Conservation (phyloP, 2,797 vertebrate species). For the Macrochelys suwanniensis region DNA sequence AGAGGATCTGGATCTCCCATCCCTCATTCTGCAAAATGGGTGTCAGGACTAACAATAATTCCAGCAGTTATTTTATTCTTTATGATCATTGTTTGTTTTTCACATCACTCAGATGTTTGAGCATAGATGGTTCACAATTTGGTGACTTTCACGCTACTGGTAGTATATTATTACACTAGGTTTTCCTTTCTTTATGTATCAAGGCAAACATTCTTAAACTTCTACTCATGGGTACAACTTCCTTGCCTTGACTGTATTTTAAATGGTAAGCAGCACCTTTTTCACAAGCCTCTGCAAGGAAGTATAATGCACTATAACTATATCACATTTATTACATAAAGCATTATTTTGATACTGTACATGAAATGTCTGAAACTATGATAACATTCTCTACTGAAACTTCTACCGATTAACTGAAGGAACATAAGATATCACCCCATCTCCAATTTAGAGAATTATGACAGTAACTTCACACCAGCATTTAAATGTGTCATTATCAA, state of each 20-base stretch:
- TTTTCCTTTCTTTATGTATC: accelerated
- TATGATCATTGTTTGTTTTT: background rate
- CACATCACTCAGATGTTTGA: background rate
- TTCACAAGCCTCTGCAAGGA: background rate
- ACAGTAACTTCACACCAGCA: background rate
- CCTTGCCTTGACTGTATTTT: background rate
- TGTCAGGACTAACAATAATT: background rate
- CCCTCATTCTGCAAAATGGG: background rate
- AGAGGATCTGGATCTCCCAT: background rate
- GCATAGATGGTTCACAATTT: background rate
- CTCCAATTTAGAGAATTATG: background rate
- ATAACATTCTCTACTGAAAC: background rate
- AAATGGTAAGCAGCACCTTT: background rate
- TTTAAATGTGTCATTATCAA: background rate
- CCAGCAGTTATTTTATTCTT: background rate
- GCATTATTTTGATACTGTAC: background rate
- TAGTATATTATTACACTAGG: accelerated
- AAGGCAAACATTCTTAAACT: background rate
- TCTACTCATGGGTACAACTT: background rate
- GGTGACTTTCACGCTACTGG: background rate
- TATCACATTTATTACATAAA: too few species aligned
- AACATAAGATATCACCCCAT: background rate
- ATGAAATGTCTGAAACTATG: background rate
- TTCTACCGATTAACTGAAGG: background rate
- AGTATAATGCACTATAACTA: too few species aligned